phyloP scores from a whole-genome alignment of 2,888 invertebrate species.

The Amaurobius ferox region DNA sequence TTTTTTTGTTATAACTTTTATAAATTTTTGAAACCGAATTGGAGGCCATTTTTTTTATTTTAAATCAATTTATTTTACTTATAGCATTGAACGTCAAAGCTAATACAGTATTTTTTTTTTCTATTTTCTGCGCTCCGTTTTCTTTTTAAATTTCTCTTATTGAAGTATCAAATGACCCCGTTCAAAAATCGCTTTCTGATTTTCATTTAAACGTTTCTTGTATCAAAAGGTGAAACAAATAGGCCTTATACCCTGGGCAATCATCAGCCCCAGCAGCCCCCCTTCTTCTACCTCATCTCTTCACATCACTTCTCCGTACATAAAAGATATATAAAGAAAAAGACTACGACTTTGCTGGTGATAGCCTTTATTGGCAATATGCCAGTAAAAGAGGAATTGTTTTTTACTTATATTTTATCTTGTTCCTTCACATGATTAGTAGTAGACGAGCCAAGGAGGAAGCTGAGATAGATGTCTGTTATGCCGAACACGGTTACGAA shows the following conservation, averaged over 20 bases:
- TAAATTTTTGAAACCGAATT: no score
- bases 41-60: no score
- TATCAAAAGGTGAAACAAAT: slow-evolving; percentile 62
- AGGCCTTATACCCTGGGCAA: slow-evolving; percentile 37
- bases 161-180: neutral
- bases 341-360: neutral
- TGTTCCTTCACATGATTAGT: slow-evolving; percentile 20
- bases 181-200: slow-evolving; percentile 40
- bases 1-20: no score
- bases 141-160: neutral
- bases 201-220: slow-evolving; percentile 51
- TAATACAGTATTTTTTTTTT: no score
- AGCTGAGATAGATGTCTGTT: neutral
- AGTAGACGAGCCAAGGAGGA: neutral
- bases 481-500: neutral
- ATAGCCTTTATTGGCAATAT: slow-evolving; percentile 20
- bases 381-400: neutral
- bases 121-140: neutral
- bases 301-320: no score
- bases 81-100: no score
- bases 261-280: slow-evolving; percentile 32
- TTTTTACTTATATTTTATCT: slow-evolving; percentile 7
- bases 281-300: neutral
- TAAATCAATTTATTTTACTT: no score
- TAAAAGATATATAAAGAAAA: neutral